Evolutionary conservation across 2,888 invertebrate species (phyloP).

Genomic region (Eristalis pertinax): DNA sequence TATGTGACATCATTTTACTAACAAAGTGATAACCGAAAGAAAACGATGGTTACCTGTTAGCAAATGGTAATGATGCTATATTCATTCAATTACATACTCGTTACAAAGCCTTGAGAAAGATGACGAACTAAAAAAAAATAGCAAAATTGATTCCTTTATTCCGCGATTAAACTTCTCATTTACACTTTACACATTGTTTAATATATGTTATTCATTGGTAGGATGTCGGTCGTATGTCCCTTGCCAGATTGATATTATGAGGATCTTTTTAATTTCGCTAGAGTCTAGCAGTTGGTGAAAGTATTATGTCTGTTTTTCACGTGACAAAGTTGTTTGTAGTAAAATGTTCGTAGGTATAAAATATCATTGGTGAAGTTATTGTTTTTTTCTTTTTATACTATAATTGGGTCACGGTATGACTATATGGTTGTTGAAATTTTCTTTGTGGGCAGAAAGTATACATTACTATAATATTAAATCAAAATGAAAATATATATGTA

Average conservation of each 20-base stretch:
- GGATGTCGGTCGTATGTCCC: not conserved
- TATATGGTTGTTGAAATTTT: not conserved
- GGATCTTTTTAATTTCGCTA: not conserved
- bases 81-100: conserved; percentile 38
- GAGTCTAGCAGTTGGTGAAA: not conserved
- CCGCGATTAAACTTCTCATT: conserved; percentile 41
- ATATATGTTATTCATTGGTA: conserved; percentile 14
- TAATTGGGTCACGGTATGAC: not conserved
- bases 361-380: not conserved
- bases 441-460: not conserved
- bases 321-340: not conserved
- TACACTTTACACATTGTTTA: conserved; percentile 28
- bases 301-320: not conserved
- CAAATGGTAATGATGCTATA: conserved; percentile 54
- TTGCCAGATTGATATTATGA: not conserved
- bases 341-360: not conserved
- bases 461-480: not conserved
- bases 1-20: conserved; percentile 57
- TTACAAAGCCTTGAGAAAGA: conserved; percentile 26
- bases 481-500: not conserved
- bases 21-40: conserved; percentile 66
- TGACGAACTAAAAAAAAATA: conserved; percentile 1
- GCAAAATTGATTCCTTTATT: conserved; percentile 12
- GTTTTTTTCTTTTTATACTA: not conserved
- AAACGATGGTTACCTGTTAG: conserved; percentile 59